Evolutionary conservation across 2,113 vertebrate genomes (phyloP), one percentile per base, ranked within the genome.

Genomic region (Nothoprocta pentlandii): DNA sequence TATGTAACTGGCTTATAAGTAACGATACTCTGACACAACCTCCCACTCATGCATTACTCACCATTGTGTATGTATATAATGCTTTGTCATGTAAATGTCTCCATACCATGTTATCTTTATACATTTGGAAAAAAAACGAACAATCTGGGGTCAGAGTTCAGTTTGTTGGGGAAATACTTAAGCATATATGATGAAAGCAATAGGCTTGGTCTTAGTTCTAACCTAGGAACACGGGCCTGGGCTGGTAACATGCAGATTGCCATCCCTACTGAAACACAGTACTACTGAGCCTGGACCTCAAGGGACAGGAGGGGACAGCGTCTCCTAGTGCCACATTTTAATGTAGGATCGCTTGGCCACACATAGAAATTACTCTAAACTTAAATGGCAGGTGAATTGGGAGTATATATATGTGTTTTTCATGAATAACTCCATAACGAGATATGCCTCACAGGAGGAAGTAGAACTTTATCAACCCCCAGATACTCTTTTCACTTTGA

Each of bases 381-480:
- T 32, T 58, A 32, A 86, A 63, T 1, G 84, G 51, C 0, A 2
- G 19, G 32, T 62, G 41, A 89, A 41, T 11, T 73, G 53, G 64
- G 89, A 76, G 58, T 15, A 66, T 58, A 23, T 68, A 39, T 39
- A 39, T 36, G 22, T 92, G 71, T 30, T 94, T 85, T 89, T 89
- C 34, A 73, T 81, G 56, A 94, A 2, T 63, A 91, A 59, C 34
- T 68, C 85, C 25, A 42, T 26, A 56, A 85, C 71, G 12, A 32
- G 32, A 34, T 66, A 76, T 82, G 75, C 58, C 73, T 82, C 81
- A 82, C 30, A 85, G 54, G 15, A 62, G n/a, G 47, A 87, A 89
- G 26, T 28, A 54, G 47, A 91, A 74, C 54, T 85, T 93, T 89
- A 96, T 89, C 87, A 92, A 49, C 87, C 85, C 25, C 28, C 71